Evolutionary conservation across 2,888 invertebrate genomes (phyloP), one percentile per base, ranked within the genome.

Genomic region (Ophion ventricosus): DNA sequence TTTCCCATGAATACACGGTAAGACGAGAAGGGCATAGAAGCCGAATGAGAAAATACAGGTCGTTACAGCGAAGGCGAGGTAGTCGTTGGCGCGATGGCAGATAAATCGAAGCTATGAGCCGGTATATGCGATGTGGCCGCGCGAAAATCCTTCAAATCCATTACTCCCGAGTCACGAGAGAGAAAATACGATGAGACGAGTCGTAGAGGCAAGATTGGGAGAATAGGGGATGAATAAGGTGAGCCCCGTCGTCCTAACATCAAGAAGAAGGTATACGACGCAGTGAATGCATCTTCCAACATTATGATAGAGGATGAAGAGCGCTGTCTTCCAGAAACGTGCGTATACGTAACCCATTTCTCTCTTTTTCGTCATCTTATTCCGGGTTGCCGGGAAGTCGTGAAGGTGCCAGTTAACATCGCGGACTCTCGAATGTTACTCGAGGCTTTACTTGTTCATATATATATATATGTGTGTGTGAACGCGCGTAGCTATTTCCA

Each of bases 101-200:
- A 84, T 84, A 84, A 84, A 84, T 84, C 84, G 84, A 84, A 82
- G 84, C 82, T 84, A 82, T 82, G 82, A 79, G 70, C 82, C 82
- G 79, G 66, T 79, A 57, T 57, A 7, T 57, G 57, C 57, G 57
- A 57, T 23, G 63, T 54, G 64, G 64, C 43, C 78, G 78, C 84
- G 70, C 75, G 82, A 75, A 82, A 84, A 84, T 49, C 74, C 82
- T 77, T 84, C 75, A 82, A 84, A 84, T 84, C 84, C 84, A 84
- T 82, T 84, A 84, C 84, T 72, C 82, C 61, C 76, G 78, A 80
- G 76, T 82, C 81, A 82, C 75, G 80, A 25, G 70, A 63, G 72
- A 79, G 70, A 79, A 64, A 77, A 70, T 63, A 64, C 40, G 56
- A 49, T 23, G 40, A 69, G 40, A 73, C 25, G 59, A 11, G 66